Evolutionary conservation across 2,113 vertebrate genomes (phyloP), one percentile per base, ranked within the genome.

Genomic region (Varanus salvator): DNA sequence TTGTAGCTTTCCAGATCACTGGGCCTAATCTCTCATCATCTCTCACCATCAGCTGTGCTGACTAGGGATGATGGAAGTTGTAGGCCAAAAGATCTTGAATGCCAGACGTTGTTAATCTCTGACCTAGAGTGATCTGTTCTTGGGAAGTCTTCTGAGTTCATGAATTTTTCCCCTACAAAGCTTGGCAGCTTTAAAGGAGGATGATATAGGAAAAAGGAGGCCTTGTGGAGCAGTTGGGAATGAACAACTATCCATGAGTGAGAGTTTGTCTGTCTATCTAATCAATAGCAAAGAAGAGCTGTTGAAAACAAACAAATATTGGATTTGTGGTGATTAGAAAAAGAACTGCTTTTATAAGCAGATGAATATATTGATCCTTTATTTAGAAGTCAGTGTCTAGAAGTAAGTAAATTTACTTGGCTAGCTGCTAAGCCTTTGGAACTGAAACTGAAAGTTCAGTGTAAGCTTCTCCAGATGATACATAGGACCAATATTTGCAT

Each of bases 321-420:
- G 54, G 23, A 48, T 11, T 29, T 54, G 34, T 27, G 27, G 34
- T 31, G 15, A 31, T 17, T 64, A 27, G 38, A 8, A 84, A 89
- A 44, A 77, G 5, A 34, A 77, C 9, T 84, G 57, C n/a, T 71
- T 74, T 31, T 27, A 38, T 76, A 89, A 66, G 23, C 8, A 29
- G 27, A 50, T n/a, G 14, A 57, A 38, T 15, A 31, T 75, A 84
- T 82, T 66, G 57, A 66, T 52, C 60, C 34, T 66, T 66, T 29
- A 66, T 80, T 71, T 38, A 31, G 64, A 69, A 54, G 66, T 23
- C 38, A 44, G 11, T 54, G 11, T 23, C n/a, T 88, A 68, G 38
- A 76, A 84, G 50, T 64, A 83, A 76, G 57, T 60, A 74, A 21
- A 82, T 82, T 76, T 48, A 48, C 57, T 89, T 89, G 80, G 21